Evolutionary conservation across 2,113 vertebrate genomes (phyloP).

Genomic region (Apodemus sylvaticus): DNA sequence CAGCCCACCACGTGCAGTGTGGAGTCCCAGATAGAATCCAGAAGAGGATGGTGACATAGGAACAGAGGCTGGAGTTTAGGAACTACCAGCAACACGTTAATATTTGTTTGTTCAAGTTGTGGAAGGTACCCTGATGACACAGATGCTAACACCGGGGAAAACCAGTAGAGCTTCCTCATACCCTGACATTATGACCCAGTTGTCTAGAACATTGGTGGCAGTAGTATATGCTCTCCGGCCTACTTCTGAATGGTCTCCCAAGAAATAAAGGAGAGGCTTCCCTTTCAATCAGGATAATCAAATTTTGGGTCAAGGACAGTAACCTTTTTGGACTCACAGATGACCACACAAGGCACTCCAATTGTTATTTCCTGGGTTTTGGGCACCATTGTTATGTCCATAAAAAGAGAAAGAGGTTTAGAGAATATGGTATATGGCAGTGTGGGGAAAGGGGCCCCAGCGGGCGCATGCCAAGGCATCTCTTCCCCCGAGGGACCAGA

Average conservation of each 20-base stretch:
- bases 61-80: background rate
- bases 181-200: background rate
- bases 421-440: no score
- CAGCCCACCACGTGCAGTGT: rapidly evolving
- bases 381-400: no score
- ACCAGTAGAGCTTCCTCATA: background rate
- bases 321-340: slow-evolving; percentile 19
- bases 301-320: background rate
- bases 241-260: background rate
- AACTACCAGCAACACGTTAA: background rate
- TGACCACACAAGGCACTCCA: background rate
- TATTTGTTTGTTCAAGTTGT: background rate
- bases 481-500: no score
- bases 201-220: background rate
- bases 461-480: no score
- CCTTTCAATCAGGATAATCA: background rate
- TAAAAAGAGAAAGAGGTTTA: no score
- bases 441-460: no score
- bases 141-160: background rate
- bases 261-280: background rate
- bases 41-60: background rate
- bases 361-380: no score
- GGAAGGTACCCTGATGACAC: background rate
- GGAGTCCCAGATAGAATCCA: background rate
- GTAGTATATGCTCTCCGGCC: background rate